Evolutionary conservation across 2,113 vertebrate genomes (phyloP).

Genomic region (Ceyx melanurus): DNA sequence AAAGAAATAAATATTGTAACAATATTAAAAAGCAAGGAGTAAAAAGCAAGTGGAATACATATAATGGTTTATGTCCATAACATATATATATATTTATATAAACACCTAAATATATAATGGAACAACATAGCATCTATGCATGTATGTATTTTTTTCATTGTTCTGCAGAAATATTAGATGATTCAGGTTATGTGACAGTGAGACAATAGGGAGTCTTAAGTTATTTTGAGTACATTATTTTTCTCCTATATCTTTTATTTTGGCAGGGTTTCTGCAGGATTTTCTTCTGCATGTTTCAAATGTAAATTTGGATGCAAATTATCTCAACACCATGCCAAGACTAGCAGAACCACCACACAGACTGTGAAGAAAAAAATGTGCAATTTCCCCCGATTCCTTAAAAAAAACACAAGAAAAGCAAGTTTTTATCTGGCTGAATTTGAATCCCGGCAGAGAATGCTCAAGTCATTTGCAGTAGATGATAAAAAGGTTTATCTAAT

Average conservation of each 20-base stretch:
- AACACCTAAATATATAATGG: neutral
- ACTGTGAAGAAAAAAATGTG: neutral
- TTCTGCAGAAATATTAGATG: neutral
- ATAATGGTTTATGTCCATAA: fast-evolving
- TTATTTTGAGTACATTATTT: neutral
- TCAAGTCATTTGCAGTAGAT: neutral
- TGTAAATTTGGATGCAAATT: conserved; percentile 32
- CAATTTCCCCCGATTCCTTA: neutral
- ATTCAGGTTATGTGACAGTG: neutral
- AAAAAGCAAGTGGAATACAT: neutral
- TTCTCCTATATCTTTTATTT: neutral
- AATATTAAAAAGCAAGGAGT: neutral
- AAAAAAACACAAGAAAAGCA: neutral
- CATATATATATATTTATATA: neutral
- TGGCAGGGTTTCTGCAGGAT: neutral
- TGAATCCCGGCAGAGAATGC: neutral
- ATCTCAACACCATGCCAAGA: neutral
- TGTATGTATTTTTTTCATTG: neutral
- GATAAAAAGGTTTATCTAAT: neutral
- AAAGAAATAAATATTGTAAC: neutral
- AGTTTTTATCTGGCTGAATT: neutral
- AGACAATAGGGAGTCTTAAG: neutral
- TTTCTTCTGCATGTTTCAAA: conserved; percentile 21
- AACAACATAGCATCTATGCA: neutral
- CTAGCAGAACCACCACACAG: neutral